Evolutionary conservation across 2,888 invertebrate species (phyloP), one percentile per base, ranked within the genome.

Genomic region (Julus scanicus): DNA sequence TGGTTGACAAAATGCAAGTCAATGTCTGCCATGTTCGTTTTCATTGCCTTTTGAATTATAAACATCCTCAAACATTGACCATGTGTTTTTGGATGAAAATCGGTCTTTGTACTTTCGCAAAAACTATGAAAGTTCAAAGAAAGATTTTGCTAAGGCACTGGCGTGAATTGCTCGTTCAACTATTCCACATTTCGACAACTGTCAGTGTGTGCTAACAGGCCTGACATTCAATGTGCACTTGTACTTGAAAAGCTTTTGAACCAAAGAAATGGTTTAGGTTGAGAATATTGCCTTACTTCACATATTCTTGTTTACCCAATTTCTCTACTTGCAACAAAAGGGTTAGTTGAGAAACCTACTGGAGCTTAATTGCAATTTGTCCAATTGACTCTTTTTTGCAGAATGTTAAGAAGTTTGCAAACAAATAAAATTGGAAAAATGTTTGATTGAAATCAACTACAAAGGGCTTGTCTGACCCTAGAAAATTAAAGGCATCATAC

Each of bases 1-100:
- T 63, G 20, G 63, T 63, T 63, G 63, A 63, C 63, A 63, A 63
- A 63, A 63, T 63, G n/a, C 17, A 63, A 63, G 63, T 63, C 63
- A n/a, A 20, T 63, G 63, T 20, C n/a, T 63, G 5, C 3, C 63
- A 4, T 8, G 13, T 63, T n/a, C n/a, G 63, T n/a, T n/a, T n/a
- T n/a, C 63, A 63, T n/a, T n/a, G 20, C n/a, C n/a, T n/a, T n/a
- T n/a, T n/a, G n/a, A n/a, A n/a, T n/a, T n/a, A 63, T 63, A 63
- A 63, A 63, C 63, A 63, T 63, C n/a, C n/a, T 8, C 63, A n/a
- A n/a, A 63, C 63, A 63, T 63, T n/a, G 20, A 63, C 63, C 63
- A 63, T 63, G 63, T 63, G 63, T 63, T 63, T 63, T 63, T 5
- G 20, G 63, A n/a, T 20, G 63, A n/a, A 48, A 5, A 63, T n/a